These are phyloP conservation scores for Neoscelio sp. DNA, from an alignment of 2,888 invertebrate species.

Conservation along the genomic window DNA sequence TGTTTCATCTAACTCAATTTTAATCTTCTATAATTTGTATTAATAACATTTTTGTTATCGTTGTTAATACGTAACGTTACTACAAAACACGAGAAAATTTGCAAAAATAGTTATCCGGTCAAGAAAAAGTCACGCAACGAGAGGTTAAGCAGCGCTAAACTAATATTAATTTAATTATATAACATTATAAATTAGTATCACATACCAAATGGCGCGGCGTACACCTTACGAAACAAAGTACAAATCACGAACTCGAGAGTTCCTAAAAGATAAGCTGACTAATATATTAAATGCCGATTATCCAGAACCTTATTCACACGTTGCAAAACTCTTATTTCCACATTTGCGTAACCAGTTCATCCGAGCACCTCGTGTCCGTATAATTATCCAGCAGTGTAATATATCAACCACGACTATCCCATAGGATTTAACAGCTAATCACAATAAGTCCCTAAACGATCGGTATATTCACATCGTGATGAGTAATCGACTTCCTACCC, in stretches of 20 bases:
- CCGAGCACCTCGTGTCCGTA: conserved; percentile 41
- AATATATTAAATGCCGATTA: conserved; percentile 38
- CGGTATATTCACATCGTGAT: conserved; percentile 62
- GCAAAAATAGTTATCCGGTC: no score
- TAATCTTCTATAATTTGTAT: no score
- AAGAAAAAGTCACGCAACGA: conserved; percentile 13
- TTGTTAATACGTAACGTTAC: no score
- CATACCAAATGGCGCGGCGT: conserved; percentile 30
- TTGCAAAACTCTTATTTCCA: conserved; percentile 30
- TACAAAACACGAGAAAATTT: background rate
- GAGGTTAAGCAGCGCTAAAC: conserved; percentile 17
- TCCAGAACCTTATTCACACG: conserved; percentile 18
- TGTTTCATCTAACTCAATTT: no score
- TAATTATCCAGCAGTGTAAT: conserved; percentile 35
- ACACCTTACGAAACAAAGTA: conserved; percentile 17
- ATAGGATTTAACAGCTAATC: conserved; percentile 79
- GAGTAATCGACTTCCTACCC: conserved; percentile 73
- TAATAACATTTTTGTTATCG: no score
- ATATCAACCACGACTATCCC: conserved; percentile 70
- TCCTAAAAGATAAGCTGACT: conserved; percentile 39
- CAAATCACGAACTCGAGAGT: conserved; percentile 30
- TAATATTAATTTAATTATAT: conserved; percentile 36
- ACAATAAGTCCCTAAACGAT: conserved; percentile 76
- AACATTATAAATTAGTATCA: conserved; percentile 46
- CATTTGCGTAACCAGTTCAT: conserved; percentile 52